Evolutionary conservation across 2,888 invertebrate genomes (phyloP).

Genomic region (Hedya salicella): DNA sequence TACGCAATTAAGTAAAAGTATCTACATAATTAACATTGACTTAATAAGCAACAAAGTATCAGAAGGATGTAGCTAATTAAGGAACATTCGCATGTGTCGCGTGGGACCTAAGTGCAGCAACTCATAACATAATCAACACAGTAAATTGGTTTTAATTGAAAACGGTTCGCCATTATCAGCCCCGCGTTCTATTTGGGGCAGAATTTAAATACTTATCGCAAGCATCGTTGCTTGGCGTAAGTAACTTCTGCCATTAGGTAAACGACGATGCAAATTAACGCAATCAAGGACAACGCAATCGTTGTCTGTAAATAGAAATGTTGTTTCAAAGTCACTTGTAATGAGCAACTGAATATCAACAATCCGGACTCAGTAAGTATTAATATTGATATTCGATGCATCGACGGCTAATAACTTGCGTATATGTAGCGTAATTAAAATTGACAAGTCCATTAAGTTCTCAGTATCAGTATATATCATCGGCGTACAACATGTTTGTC

Average conservation of each 20-base stretch:
- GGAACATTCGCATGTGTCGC: constrained; percentile 18
- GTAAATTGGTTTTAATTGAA: constrained; percentile 32
- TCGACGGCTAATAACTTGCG: constrained; percentile 32
- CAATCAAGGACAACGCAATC: constrained; percentile 55
- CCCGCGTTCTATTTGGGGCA: constrained; percentile 52
- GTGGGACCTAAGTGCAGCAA: background rate
- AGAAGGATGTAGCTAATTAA: constrained; percentile 29
- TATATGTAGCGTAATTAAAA: constrained; percentile 39
- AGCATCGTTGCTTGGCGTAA: constrained; percentile 30
- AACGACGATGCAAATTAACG: constrained; percentile 55
- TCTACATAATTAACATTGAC: constrained; percentile 4
- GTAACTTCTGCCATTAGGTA: constrained; percentile 48
- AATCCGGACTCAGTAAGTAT: constrained; percentile 6
- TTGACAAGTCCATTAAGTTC: constrained; percentile 38
- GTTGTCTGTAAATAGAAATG: constrained; percentile 47
- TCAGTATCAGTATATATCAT: constrained; percentile 26
- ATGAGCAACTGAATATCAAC: constrained; percentile 20
- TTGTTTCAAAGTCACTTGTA: constrained; percentile 29
- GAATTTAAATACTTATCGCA: constrained; percentile 63
- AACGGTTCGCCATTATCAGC: constrained; percentile 32
- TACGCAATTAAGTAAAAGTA: background rate
- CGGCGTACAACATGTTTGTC: constrained; percentile 33
- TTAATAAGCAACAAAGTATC: constrained; percentile 15
- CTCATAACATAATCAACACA: constrained; percentile 30
- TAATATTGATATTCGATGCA: constrained; percentile 16